Evolutionary conservation across 2,888 invertebrate species (phyloP).

Genomic region (Entomobrya multifasciata): DNA sequence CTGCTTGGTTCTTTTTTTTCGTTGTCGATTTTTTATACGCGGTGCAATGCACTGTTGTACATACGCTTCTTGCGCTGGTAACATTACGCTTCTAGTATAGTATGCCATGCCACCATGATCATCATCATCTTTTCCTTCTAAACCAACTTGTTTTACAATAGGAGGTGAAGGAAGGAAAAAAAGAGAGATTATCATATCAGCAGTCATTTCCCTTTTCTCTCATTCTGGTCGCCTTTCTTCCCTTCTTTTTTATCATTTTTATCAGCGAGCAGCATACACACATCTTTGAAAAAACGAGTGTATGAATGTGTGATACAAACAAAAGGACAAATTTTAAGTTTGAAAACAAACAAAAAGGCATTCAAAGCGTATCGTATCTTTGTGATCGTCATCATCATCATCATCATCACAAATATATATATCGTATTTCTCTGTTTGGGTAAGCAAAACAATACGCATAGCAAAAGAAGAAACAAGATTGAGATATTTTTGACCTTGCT

Average conservation of each 20-base stretch:
- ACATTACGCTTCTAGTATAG: background rate
- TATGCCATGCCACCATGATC: background rate
- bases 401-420: too few relatives aligned
- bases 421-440: background rate
- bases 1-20: background rate
- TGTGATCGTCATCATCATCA: background rate
- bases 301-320: slow-evolving; percentile 1
- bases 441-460: background rate
- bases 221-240: background rate
- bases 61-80: background rate
- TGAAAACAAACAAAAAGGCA: slow-evolving; percentile 6
- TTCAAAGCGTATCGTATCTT: background rate
- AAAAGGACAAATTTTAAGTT: slow-evolving; percentile 12
- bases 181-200: slow-evolving; percentile 21
- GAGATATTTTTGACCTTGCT: background rate
- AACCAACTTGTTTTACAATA: slow-evolving; percentile 29
- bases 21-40: background rate
- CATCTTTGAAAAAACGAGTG: background rate
- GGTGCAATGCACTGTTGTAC: slow-evolving; percentile 40
- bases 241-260: background rate
- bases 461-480: background rate
- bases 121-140: background rate
- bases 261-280: background rate
- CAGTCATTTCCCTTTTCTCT: slow-evolving; percentile 34
- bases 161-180: background rate